Percentiles rank a stretch among this genome's conserved stretches.
These are phyloP conservation scores for Penelope pileata DNA, from an alignment of 2,113 vertebrate species.

Conservation along the genomic window DNA sequence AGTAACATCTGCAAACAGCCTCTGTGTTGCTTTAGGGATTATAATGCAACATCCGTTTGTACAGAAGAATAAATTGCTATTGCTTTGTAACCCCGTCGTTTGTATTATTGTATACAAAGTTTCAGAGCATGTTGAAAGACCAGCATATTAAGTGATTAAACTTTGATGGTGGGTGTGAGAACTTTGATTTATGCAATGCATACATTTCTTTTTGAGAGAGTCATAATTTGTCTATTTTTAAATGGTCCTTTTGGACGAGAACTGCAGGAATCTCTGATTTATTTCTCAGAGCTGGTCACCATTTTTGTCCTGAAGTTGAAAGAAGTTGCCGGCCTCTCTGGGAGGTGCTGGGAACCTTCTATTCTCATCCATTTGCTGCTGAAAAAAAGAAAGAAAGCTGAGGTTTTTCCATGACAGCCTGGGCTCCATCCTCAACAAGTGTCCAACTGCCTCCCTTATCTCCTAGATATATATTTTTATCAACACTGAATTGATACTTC, in stretches of 20 bases:
- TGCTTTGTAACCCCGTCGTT: constrained; percentile 66
- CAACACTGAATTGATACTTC: background rate
- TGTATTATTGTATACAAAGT: constrained; percentile 67
- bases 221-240: constrained; percentile 64
- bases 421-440: fast-evolving
- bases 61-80: constrained; percentile 67
- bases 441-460: background rate
- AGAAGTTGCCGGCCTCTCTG: background rate
- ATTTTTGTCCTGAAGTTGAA: background rate
- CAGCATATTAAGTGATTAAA: constrained; percentile 69
- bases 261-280: background rate
- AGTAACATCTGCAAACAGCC: constrained; percentile 55
- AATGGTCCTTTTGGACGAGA: background rate
- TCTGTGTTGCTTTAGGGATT: constrained; percentile 64
- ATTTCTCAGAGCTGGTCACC: background rate
- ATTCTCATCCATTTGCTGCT: background rate
- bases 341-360: background rate
- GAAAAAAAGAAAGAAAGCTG: background rate
- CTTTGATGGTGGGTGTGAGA: constrained; percentile 67
- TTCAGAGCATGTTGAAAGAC: constrained; percentile 67
- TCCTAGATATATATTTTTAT: background rate
- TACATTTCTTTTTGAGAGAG: constrained; percentile 32
- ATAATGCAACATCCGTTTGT: constrained; percentile 70
- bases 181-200: constrained; percentile 67
- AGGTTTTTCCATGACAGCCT: background rate